Evolutionary conservation across 1,140 invertebrate species (phyloP).

Genomic region (Andricus grossulariae): DNA sequence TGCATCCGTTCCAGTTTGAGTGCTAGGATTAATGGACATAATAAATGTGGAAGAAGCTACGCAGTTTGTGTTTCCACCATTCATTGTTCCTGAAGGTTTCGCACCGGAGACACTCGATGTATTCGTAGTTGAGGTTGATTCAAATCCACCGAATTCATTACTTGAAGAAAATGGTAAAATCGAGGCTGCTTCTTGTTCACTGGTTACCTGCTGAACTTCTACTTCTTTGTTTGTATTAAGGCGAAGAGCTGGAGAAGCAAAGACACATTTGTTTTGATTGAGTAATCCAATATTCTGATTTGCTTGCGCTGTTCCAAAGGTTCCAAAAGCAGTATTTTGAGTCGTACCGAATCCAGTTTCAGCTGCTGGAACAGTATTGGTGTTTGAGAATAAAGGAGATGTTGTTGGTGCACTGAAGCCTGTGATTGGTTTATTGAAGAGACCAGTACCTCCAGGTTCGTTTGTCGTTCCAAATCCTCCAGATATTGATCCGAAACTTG

Average conservation of each 20-base stretch:
- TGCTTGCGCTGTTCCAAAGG: constrained; percentile 50
- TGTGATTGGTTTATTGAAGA: constrained; percentile 72
- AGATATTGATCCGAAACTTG: constrained; percentile 73
- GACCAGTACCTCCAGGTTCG: constrained; percentile 63
- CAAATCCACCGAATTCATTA: constrained; percentile 62
- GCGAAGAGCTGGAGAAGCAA: constrained; percentile 62
- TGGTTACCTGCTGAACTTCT: too few relatives aligned
- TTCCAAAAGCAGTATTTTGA: too few relatives aligned
- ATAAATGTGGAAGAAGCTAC: not conserved
- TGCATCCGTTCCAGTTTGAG: too few relatives aligned
- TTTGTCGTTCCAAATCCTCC: constrained; percentile 74
- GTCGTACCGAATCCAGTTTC: too few relatives aligned
- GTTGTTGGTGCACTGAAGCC: constrained; percentile 74
- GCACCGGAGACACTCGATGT: too few relatives aligned
- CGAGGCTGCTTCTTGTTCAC: too few relatives aligned
- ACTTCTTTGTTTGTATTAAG: too few relatives aligned
- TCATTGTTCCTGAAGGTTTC: too few relatives aligned
- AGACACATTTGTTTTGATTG: constrained; percentile 69
- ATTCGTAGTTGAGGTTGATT: too few relatives aligned
- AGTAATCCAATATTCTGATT: constrained; percentile 71
- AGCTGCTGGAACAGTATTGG: too few relatives aligned
- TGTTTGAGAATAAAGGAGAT: not conserved
- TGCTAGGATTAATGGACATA: too few relatives aligned
- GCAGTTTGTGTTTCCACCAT: not conserved
- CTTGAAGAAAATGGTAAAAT: constrained; percentile 47